A percentile compares a stretch with the other conserved stretches of the same genome.
Evolutionary conservation across 2,113 vertebrate genomes (phyloP).

Genomic region (Bambusicola thoracicus): DNA sequence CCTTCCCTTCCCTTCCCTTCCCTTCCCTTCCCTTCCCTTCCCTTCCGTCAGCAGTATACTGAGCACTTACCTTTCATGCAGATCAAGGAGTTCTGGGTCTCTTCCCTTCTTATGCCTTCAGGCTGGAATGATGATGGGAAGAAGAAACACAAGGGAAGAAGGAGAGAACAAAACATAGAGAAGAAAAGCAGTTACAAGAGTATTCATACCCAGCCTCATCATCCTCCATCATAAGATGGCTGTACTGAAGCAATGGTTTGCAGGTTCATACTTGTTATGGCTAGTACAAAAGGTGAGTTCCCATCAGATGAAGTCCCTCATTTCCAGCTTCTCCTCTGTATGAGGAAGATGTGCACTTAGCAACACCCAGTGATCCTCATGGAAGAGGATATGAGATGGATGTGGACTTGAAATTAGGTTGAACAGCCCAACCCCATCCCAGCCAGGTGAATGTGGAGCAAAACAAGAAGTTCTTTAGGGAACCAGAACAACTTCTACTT

Average conservation of each 20-base stretch:
- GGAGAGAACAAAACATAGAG: neutral
- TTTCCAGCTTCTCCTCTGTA: neutral
- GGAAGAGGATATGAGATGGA: neutral
- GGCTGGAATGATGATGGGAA: conserved; percentile 24
- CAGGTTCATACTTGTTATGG: neutral
- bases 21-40: neutral
- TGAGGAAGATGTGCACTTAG: neutral
- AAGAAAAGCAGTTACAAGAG: neutral
- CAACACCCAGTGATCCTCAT: neutral
- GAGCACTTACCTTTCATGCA: conserved; percentile 58
- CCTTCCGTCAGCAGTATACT: neutral
- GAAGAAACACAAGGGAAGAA: neutral
- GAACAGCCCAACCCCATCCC: neutral
- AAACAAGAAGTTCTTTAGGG: neutral
- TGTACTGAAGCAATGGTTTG: neutral
- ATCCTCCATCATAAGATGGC: neutral
- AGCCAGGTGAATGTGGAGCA: neutral
- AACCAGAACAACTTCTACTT: neutral
- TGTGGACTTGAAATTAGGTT: neutral
- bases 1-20: neutral
- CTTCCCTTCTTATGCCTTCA: conserved; percentile 70
- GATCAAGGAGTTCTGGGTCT: conserved; percentile 59
- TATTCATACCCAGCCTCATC: accelerated
- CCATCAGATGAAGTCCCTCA: neutral
- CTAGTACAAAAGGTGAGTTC: neutral